Base-by-base conservation (phyloP, 1,140 invertebrate species). In the Alviniconcha marisindica region DNA sequence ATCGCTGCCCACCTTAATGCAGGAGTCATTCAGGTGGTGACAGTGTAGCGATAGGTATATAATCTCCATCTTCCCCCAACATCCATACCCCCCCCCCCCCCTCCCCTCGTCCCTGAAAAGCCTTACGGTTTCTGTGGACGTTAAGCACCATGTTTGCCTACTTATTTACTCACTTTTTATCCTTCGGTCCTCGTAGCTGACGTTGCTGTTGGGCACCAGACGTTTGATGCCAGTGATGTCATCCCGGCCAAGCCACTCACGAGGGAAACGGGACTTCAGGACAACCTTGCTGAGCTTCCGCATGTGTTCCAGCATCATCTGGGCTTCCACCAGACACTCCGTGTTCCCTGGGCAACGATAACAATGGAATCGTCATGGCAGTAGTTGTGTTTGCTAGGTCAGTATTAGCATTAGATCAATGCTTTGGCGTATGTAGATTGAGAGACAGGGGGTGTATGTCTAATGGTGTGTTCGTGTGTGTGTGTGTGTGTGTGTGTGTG, bases 231-330 rank as follows among this genome's bases (percentile, higher is more conserved):
- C 84, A 40, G 40, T 33, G 14, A 10, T 0, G 44, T 79, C 82
- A 56, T 79, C 44, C 54, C 66, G 81, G 56, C 86, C 86, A 69
- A 83, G 66, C 86, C 86, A 87, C 77, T 87, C 86, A 31, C 71
- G 66, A 21, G 84, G 86, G 21, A 33, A 77, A 63, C 80, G 63
- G 44, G 84, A 77, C 44, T 63, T 79, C 10, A 56, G 24, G 31
- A 85, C 73, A 18, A 69, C 36, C 74, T 82, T 86, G 74, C 60
- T 84, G 4, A 71, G 14, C 44, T 85, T 85, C 48, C 81, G 63
- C 36, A 87, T 38, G 15, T 83, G 40, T 24, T 83, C 79, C 76
- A 71, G 73, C 42, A 87, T 24, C 60, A 82, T 48, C 2, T 69
- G 42, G 69, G 84, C 86, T 63, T 85, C 82, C 28, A 71, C 31